Percentiles rank a stretch among this genome's conserved stretches.
These are phyloP conservation scores for Siniperca undulata DNA, from an alignment of 2,797 vertebrate species.

Conservation along the genomic window DNA sequence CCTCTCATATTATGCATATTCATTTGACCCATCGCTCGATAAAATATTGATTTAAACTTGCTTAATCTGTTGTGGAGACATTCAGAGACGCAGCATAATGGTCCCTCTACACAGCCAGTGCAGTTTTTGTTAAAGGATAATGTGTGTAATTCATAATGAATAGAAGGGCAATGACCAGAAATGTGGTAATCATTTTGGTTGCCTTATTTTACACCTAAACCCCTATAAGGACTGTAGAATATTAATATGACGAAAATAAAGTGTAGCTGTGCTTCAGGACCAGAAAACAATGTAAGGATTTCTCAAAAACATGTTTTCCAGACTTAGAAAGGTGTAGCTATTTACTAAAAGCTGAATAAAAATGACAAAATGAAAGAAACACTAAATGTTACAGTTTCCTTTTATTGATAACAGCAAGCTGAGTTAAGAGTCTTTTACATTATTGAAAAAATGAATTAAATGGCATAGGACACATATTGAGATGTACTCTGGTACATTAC, in stretches of 20 bases:
- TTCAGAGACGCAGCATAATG: background rate
- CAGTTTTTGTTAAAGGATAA: too few relatives aligned
- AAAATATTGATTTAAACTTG: background rate
- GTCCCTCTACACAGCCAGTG: background rate
- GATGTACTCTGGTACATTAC: slow-evolving; percentile 25
- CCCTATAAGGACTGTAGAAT: background rate
- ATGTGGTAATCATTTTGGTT: background rate
- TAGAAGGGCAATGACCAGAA: background rate
- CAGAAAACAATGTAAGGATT: background rate
- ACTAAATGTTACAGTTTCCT: slow-evolving; percentile 29
- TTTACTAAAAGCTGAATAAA: background rate
- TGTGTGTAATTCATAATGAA: background rate
- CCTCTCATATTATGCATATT: background rate
- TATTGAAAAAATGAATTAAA: slow-evolving; percentile 47
- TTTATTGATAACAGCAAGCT: slow-evolving; percentile 65
- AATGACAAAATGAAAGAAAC: background rate
- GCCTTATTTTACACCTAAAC: background rate
- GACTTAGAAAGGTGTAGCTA: rapidly evolving
- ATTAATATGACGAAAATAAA: background rate
- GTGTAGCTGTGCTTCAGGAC: background rate
- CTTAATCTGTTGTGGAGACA: background rate
- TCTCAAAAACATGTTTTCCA: background rate
- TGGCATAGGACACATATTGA: slow-evolving; percentile 30
- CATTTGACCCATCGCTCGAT: background rate
- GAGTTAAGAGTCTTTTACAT: slow-evolving; percentile 33